Base-by-base conservation (phyloP, 1,140 invertebrate genomes). In the Aphelinus atriplicis region DNA sequence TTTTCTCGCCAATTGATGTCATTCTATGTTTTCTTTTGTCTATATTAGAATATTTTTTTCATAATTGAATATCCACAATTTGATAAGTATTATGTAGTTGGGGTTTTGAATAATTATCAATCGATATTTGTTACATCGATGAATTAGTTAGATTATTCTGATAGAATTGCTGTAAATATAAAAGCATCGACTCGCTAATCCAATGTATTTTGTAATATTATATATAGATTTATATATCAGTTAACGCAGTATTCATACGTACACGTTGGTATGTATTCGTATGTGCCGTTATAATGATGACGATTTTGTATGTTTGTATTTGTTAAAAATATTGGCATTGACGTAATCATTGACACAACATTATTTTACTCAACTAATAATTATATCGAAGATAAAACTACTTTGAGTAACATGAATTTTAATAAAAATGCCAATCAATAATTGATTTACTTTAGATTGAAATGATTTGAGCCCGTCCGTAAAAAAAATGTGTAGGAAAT, bases 211-310 rank as follows among this genome's bases (percentile, higher is more conserved):
- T 78, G 60, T 78, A 69, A n/a, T 63, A 63, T 43, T 72, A 73
- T 56, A 73, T 63, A 51, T 60, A 70, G 47, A 71, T 63, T 63
- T 76, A 58, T 48, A 63, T 77, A 71, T 73, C 26, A 60, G 73
- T 64, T n/a, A 45, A 9, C 58, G 61, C 26, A 70, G 48, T 75
- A 53, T 75, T 45, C 77, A 78, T 78, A 79, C 55, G 73, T 69
- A 71, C 77, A 71, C 78, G 76, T 78, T 79, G 77, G 72, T 71
- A 74, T 70, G 55, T 80, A 60, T 73, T 60, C 5, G 46, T 61
- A 61, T 68, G 10, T 63, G 42, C 71, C 57, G 48, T 64, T 78
- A 63, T 79, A 73, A 77, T 10, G 26, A n/a, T 3, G 6, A 4
- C 43, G 42, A 55, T 5, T 67, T 67, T 67, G 48, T 60, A 67